phyloP scores from a whole-genome alignment of 2,888 invertebrate species.

The Hipparchia semele region DNA sequence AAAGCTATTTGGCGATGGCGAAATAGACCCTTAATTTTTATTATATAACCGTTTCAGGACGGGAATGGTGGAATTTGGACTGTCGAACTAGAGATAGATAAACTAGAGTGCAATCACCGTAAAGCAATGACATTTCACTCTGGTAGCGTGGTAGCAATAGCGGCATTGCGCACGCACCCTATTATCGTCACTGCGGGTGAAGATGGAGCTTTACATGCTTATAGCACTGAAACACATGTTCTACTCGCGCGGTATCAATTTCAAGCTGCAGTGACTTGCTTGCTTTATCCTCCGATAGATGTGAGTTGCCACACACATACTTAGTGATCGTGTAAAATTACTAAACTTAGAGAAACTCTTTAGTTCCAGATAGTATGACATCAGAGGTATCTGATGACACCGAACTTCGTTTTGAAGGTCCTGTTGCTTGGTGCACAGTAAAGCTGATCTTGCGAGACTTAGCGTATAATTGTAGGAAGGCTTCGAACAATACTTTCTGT shows the following conservation, averaged over 20 bases:
- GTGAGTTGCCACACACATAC: slow-evolving; percentile 61
- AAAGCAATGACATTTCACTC: slow-evolving; percentile 88
- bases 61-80: slow-evolving; percentile 90
- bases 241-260: slow-evolving; percentile 84
- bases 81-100: slow-evolving; percentile 73
- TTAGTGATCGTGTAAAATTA: too few relatives aligned
- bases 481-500: too few relatives aligned
- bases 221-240: slow-evolving; percentile 84
- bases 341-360: too few relatives aligned
- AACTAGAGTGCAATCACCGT: slow-evolving; percentile 65
- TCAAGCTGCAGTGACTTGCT: slow-evolving; percentile 79
- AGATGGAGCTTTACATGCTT: slow-evolving; percentile 89
- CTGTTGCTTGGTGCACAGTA: too few relatives aligned
- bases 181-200: slow-evolving; percentile 88
- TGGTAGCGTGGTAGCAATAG: slow-evolving; percentile 87
- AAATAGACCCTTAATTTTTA: neutral
- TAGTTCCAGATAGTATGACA: too few relatives aligned
- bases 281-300: slow-evolving; percentile 88
- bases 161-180: slow-evolving; percentile 86
- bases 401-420: too few relatives aligned
- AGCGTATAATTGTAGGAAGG: too few relatives aligned
- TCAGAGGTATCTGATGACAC: too few relatives aligned
- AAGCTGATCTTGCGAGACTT: too few relatives aligned
- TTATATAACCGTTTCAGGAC: slow-evolving; percentile 81
- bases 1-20: too few relatives aligned